These are phyloP conservation scores for Trochalopteron elliotii DNA, from an alignment of 2,113 vertebrate species.

Conservation along the genomic window DNA sequence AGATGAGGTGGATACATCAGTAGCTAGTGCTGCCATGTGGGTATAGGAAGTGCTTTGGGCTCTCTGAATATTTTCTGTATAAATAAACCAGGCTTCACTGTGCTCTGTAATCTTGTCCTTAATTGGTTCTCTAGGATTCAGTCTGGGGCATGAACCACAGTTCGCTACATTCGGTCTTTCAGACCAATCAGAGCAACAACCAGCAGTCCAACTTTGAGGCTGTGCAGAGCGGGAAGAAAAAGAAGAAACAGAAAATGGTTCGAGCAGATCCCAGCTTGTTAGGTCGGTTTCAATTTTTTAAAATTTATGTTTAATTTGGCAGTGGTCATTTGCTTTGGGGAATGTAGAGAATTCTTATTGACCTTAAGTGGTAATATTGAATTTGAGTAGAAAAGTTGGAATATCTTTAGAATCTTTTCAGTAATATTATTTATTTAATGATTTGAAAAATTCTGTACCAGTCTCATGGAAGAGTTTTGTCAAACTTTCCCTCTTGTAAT, in stretches of 20 bases:
- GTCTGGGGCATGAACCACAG: conserved; percentile 89
- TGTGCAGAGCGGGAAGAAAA: conserved; percentile 96
- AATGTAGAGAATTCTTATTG: not conserved
- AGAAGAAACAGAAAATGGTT: conserved; percentile 99
- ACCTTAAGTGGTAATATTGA: not conserved
- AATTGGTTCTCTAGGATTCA: conserved; percentile 81
- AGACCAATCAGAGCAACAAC: conserved; percentile 88
- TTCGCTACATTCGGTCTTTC: conserved; percentile 86
- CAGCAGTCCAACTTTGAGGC: conserved; percentile 93
- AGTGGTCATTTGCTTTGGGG: not conserved
- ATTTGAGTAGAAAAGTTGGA: not conserved
- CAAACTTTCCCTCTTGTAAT: not conserved
- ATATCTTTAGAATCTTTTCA: not conserved
- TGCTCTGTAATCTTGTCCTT: not conserved
- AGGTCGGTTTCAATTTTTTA: conserved; percentile 75
- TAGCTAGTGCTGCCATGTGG: not conserved
- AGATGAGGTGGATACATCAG: not conserved
- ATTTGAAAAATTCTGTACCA: not conserved
- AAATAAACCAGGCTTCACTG: not conserved
- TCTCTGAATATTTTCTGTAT: not conserved
- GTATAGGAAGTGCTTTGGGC: not conserved
- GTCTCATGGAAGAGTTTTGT: not conserved
- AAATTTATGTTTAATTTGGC: fast-evolving
- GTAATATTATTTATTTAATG: not conserved
- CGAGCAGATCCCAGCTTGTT: conserved; percentile 97